Percentiles rank a stretch among this genome's conserved stretches.
Evolutionary conservation across 2,797 vertebrate species (phyloP).

Genomic region (Eutrigla gurnardus): DNA sequence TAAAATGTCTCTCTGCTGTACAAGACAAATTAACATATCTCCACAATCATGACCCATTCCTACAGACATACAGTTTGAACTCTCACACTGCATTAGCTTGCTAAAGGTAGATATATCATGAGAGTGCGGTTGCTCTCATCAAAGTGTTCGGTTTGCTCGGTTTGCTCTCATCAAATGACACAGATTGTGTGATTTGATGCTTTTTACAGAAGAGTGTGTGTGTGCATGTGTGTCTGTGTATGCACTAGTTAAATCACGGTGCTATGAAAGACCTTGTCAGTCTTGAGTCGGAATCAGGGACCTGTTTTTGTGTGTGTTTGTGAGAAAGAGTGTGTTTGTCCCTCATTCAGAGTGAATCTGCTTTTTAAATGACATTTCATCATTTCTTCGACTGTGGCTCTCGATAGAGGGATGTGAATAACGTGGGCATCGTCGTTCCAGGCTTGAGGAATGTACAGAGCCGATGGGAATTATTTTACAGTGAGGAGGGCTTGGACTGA

Average conservation of each 20-base stretch:
- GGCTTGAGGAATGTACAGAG: constrained; percentile 30
- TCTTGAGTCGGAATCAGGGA: constrained; percentile 84
- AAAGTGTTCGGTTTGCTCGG: too few species aligned
- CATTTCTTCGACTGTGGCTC: constrained; percentile 49
- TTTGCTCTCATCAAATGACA: constrained; percentile 33
- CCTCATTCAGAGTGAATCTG: constrained; percentile 39
- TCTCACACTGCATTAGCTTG: constrained; percentile 17
- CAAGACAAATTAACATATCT: constrained; percentile 36
- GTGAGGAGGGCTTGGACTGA: constrained; percentile 21
- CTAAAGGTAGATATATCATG: constrained; percentile 21
- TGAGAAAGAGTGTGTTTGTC: constrained; percentile 42
- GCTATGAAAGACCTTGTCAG: constrained; percentile 81
- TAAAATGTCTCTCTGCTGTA: constrained; percentile 53
- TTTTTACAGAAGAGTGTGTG: constrained; percentile 62
- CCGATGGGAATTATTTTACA: constrained; percentile 26
- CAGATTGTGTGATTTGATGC: constrained; percentile 49
- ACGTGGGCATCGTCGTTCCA: constrained; percentile 29
- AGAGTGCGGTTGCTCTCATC: constrained; percentile 27
- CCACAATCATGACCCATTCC: constrained; percentile 39
- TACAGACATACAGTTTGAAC: constrained; percentile 33
- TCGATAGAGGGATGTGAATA: constrained; percentile 33
- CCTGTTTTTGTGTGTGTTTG: constrained; percentile 46
- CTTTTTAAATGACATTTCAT: constrained; percentile 39
- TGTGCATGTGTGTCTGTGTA: constrained; percentile 15
- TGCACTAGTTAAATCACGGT: constrained; percentile 82